Conservation (phyloP, 2,113 vertebrate species). For the Eulemur macaco region DNA sequence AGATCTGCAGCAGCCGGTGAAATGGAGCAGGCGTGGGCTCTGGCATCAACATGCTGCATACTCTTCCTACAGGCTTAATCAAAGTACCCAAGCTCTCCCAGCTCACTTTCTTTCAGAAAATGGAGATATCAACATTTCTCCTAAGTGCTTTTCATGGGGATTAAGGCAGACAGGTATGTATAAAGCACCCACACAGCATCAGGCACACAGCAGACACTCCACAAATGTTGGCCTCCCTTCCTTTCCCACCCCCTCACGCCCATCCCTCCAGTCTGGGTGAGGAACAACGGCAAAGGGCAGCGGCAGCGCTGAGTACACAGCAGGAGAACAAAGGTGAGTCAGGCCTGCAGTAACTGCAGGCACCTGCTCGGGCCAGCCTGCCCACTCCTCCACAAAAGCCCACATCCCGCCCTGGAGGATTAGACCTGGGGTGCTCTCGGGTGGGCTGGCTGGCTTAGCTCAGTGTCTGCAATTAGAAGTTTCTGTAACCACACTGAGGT, state of each 20-base stretch:
- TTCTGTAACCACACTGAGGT: background rate
- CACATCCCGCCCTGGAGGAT: background rate
- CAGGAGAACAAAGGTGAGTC: background rate
- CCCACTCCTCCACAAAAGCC: background rate
- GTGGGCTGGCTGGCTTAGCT: background rate
- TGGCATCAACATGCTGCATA: fast-evolving
- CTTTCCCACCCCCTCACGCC: background rate
- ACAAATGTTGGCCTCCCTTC: background rate
- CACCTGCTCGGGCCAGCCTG: background rate
- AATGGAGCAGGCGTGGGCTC: background rate
- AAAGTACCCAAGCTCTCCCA: background rate
- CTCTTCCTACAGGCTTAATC: background rate
- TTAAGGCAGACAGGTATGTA: background rate
- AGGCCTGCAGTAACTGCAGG: background rate
- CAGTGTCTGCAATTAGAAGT: constrained; percentile 20
- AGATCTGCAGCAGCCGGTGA: background rate
- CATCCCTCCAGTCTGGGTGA: background rate
- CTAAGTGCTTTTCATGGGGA: background rate
- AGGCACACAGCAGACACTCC: background rate
- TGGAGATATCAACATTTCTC: too few relatives aligned
- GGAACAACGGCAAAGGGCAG: background rate
- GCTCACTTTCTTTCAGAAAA: background rate
- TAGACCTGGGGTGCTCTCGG: background rate
- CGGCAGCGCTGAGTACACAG: background rate
- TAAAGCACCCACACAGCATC: background rate